Evolutionary conservation across 1,140 invertebrate genomes (phyloP).

Genomic region (Psilanteris sp.): DNA sequence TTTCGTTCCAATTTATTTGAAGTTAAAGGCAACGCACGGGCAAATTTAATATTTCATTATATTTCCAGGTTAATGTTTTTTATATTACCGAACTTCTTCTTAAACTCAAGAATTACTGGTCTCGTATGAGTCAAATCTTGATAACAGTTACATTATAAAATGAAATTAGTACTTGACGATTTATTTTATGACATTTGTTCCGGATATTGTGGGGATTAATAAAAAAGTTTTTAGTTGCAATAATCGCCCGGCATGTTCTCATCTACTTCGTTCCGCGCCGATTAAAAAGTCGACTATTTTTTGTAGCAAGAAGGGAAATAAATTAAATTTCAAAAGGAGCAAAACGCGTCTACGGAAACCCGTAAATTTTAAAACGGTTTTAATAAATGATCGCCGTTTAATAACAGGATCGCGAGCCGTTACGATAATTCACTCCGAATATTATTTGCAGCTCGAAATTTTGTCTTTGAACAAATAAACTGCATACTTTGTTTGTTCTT

Average conservation of each 20-base stretch:
- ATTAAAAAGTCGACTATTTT: conserved; percentile 15
- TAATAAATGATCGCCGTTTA: not conserved
- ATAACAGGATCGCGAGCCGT: not conserved
- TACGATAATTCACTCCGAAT: not conserved
- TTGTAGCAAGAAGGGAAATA: too few relatives aligned
- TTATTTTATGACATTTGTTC: conserved; percentile 59
- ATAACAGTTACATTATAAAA: conserved; percentile 50
- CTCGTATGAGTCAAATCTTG: conserved; percentile 56
- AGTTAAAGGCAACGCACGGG: conserved; percentile 33
- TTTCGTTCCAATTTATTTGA: conserved; percentile 25
- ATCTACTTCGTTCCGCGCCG: conserved; percentile 15
- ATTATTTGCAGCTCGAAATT: not conserved
- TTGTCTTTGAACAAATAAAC: not conserved
- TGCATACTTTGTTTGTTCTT: conserved; percentile 14
- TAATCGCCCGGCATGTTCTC: conserved; percentile 29
- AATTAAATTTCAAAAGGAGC: conserved; percentile 23
- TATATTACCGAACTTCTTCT: conserved; percentile 17
- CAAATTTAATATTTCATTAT: conserved; percentile 46
- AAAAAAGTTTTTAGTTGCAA: conserved; percentile 49
- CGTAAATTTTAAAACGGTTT: too few relatives aligned
- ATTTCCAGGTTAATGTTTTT: conserved; percentile 47
- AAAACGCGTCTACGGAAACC: conserved; percentile 15
- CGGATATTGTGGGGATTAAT: conserved; percentile 53
- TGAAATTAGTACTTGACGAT: conserved; percentile 51
- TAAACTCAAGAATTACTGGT: conserved; percentile 60